Base-by-base conservation (phyloP, 2,113 vertebrate genomes). In the Urocolius indicus region DNA sequence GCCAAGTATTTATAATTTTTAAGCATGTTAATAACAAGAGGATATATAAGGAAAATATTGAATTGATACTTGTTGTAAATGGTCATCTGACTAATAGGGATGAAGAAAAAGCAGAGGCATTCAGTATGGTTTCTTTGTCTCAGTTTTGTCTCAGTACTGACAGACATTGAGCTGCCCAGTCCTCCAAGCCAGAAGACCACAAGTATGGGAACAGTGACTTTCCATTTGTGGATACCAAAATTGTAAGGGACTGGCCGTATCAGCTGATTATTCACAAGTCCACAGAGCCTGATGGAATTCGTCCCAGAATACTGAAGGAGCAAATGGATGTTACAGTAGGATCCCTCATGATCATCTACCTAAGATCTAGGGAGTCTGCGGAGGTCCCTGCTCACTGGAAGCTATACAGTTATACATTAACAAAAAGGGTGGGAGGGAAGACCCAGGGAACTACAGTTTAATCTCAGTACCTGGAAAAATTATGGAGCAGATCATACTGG, bases 1-100 rank as follows among this genome's bases (percentile, higher is more conserved):
- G 89, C 84, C 84, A 95, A 96, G 89, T 94, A 95, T 83, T 91
- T 83, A 51, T 78, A 41, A 41, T 43, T 65, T 6, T 1, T 52
- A 34, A 34, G 22, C 43, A 65, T 22, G 10, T 43, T 65, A 13
- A 21, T 52, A 78, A 29, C 13, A 41, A 77, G 16, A 32, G 29
- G 34, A 51, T 12, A 22, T 43, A 41, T 41, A 41, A 41, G 38
- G 38, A 41, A 41, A 41, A 41, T 41, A 41, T 41, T 41, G 12
- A 12, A 41, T 12, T 41, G 38, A 41, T 41, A 41, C 29, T 52
- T 51, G 41, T 41, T 41, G 38, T 10, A 41, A 41, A 19, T 3
- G 15, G 32, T 55, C 41, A 36, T 19, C 23, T 54, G 24, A 22
- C 11, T 45, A 54, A 34, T 14, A 15, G 6, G 16, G 23, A 52